Evolutionary conservation across 2,888 invertebrate genomes (phyloP), one percentile per base, ranked within the genome.

Genomic region (Ophraella communa): DNA sequence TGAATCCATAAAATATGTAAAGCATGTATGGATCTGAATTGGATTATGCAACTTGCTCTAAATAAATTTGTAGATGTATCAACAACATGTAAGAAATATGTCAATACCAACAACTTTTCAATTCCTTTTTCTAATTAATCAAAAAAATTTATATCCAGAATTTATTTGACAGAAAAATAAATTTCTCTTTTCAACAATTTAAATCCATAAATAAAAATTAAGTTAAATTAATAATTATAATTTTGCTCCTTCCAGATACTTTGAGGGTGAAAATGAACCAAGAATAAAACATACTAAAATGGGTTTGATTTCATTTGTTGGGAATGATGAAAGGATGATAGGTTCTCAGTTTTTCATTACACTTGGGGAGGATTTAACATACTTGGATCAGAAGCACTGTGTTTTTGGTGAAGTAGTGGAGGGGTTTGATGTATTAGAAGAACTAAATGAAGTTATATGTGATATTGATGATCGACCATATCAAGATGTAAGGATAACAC

Each of bases 331-430:
- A 69, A 90, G 91, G 81, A 91, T 96, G 91, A 86, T 94, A 39
- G 95, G 93, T 1, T 96, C 95, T 0, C 96, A 99, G 82, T 99
- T 99, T 83, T 98, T 98, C 80, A 89, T 99, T 61, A 98, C 99
- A 0, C 85, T 99, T 8, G 78, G 77, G 4, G 75, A 75, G 64
- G 91, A 96, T 75, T 85, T 98, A 35, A 92, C 92, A 62, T 98
- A 96, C 11, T 83, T 99, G 62, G 97, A 99, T 82, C 89, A 87
- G 1, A 86, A 91, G 51, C 98, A 99, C 81, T 96, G 96, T 78
- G 94, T 98, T 14, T 97, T 99, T 82, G 98, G 98, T 0, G 93
- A 95, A 83, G 93, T 99, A 2, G 89, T 91, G 0, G 98, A 99
- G 83, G 99, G 96, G 0, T 84, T 91, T 53, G 95, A 96, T 67